Conservation (phyloP, 2,797 vertebrate species). For the Crenichthys baileyi region DNA sequence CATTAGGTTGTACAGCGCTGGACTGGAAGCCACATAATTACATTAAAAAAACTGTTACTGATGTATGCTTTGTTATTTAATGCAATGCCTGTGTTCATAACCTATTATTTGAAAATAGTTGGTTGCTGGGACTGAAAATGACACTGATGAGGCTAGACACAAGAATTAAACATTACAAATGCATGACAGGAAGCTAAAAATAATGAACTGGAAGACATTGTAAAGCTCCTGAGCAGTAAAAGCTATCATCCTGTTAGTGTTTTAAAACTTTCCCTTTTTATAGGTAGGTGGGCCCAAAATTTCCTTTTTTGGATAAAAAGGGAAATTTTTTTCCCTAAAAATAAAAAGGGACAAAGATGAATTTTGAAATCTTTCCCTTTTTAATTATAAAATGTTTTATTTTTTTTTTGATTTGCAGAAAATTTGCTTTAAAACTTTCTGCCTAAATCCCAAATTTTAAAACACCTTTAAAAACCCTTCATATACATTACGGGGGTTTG, state of each 20-base stretch:
- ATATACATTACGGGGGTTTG: too few relatives aligned
- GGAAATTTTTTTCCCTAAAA: not conserved
- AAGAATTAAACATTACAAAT: conserved; percentile 3
- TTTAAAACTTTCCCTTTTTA: conserved; percentile 1
- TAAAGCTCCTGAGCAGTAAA: not conserved
- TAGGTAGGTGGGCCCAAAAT: not conserved
- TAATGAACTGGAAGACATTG: not conserved
- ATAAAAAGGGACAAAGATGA: not conserved
- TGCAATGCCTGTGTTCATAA: not conserved
- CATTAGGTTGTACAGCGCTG: not conserved
- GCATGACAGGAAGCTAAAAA: not conserved
- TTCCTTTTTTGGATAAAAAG: not conserved
- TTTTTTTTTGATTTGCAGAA: not conserved
- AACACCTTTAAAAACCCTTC: too few relatives aligned
- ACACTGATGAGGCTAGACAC: not conserved
- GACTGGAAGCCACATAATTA: not conserved
- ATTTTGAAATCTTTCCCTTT: not conserved
- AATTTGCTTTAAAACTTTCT: too few relatives aligned
- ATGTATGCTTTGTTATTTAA: not conserved
- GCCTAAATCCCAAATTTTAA: too few relatives aligned
- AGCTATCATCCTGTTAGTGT: not conserved
- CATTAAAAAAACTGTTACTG: not conserved
- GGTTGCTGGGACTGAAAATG: not conserved
- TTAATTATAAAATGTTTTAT: not conserved
- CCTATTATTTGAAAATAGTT: conserved; percentile 1